Conservation (phyloP, 2,797 vertebrate species). For the Melanotaenia boesemani region DNA sequence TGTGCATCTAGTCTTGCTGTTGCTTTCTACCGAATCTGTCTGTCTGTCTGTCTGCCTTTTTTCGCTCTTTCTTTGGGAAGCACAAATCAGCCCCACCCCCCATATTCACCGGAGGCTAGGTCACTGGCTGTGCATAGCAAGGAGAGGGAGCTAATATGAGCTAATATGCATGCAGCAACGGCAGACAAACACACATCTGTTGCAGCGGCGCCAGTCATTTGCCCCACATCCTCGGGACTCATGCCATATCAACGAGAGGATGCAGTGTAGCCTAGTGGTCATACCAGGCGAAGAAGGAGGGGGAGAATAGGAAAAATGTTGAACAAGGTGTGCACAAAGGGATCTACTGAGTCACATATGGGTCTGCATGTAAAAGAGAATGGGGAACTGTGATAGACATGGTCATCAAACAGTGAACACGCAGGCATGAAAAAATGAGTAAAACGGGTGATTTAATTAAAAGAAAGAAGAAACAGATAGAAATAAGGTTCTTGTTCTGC, state of each 20-base stretch:
- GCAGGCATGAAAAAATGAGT: slow-evolving; percentile 45
- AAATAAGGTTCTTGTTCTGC: slow-evolving; percentile 41
- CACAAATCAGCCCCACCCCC: slow-evolving; percentile 37
- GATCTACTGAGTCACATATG: slow-evolving; percentile 8
- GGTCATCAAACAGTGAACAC: slow-evolving; percentile 37
- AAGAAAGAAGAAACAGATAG: slow-evolving; percentile 9
- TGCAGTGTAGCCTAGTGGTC: slow-evolving; percentile 85
- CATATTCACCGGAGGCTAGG: slow-evolving; percentile 62
- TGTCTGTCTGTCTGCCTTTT: slow-evolving; percentile 23
- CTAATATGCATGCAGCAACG: slow-evolving; percentile 54
- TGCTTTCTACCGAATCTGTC: slow-evolving; percentile 30
- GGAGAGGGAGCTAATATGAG: slow-evolving; percentile 53
- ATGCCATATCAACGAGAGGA: slow-evolving; percentile 59
- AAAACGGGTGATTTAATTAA: slow-evolving; percentile 47
- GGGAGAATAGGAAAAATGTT: neutral
- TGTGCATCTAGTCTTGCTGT: slow-evolving; percentile 62
- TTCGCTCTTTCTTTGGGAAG: slow-evolving; percentile 30
- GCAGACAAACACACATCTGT: slow-evolving; percentile 80
- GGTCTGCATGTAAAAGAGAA: slow-evolving; percentile 16
- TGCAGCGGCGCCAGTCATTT: slow-evolving; percentile 74
- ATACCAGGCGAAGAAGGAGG: slow-evolving; percentile 57
- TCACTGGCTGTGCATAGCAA: slow-evolving; percentile 62
- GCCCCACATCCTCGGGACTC: slow-evolving; percentile 66
- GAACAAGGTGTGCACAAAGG: slow-evolving; percentile 26
- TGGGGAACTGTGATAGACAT: slow-evolving; percentile 11